Evolutionary conservation across 2,113 vertebrate genomes (phyloP), one percentile per base, ranked within the genome.

Genomic region (Merops nubicus): DNA sequence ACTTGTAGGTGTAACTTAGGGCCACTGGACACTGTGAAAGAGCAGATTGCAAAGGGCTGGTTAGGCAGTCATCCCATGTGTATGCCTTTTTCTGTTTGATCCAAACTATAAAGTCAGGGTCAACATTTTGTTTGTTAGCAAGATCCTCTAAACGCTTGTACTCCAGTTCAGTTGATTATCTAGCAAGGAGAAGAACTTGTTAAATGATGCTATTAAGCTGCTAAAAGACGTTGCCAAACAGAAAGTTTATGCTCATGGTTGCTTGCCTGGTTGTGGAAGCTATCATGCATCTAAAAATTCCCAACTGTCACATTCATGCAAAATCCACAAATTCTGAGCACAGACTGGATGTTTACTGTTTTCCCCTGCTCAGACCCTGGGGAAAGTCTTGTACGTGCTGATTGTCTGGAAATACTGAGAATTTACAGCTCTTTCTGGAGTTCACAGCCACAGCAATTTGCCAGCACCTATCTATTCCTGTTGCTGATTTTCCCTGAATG

Each of bases 391-490:
- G 13, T 34, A n/a, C 6, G 5, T 59, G 31, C 22, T 56, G 34
- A 34, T 36, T 63, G 12, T 34, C 29, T 33, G 43, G 48, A 74
- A 81, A 77, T 36, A 76, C 3, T 47, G 34, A 43, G 26, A 57
- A 79, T 70, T 50, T 48, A 53, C 9, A 42, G 18, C 60, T 62
- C 11, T 82, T 70, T 43, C 29, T 54, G 26, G 12, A 72, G 25
- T 11, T 72, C 63, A 59, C 0, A 7, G 34, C 38, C 22, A 8
- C 1, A 0, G 20, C 3, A 17, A 16, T 4, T 57, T 51, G 14
- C 43, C 8, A 16, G 28, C 43, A 45, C 18, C 31, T 50, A 42
- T 59, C 47, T 80, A 47, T 28, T 81, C 22, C 53, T 29, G 20
- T 29, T 65, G 40, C 33, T 74, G 50, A 56, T 69, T 81, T 81